Conservation (phyloP, 2,797 vertebrate genomes). For the Protosalanx chinensis region DNA sequence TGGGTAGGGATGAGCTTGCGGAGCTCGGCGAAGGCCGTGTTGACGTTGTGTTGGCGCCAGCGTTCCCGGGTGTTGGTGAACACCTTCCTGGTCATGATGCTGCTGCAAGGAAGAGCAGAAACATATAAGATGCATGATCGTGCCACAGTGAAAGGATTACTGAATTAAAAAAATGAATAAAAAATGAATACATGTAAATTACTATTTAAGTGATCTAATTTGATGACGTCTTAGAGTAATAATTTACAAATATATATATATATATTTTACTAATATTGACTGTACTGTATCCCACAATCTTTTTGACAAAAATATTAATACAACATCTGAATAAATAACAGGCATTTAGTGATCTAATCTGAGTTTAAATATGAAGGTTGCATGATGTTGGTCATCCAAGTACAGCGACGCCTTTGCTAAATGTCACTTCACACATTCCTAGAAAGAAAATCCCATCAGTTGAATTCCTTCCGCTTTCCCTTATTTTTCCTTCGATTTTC, state of each 20-base stretch:
- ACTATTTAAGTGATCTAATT: neutral
- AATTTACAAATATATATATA: neutral
- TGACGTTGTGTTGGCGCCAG: constrained; percentile 97
- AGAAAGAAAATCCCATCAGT: too few relatives aligned
- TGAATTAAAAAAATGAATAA: neutral
- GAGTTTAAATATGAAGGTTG: too few relatives aligned
- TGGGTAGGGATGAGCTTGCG: constrained; percentile 96
- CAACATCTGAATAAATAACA: neutral
- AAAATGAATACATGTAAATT: neutral
- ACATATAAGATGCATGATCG: neutral
- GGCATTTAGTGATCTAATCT: neutral
- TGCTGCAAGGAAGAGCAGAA: neutral
- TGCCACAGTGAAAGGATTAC: neutral
- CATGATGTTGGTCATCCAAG: too few relatives aligned
- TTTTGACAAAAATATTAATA: neutral
- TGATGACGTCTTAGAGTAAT: neutral
- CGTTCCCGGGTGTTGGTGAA: constrained; percentile 92
- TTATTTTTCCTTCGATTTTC: neutral
- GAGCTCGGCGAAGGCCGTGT: constrained; percentile 91
- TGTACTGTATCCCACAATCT: neutral
- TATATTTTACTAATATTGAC: neutral
- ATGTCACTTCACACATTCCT: too few relatives aligned
- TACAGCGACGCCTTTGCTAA: too few relatives aligned
- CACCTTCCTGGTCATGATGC: constrained; percentile 91
- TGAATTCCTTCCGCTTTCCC: neutral